A percentile compares a stretch with the other conserved stretches of the same genome.
Conservation (phyloP, 2,888 invertebrate genomes). For the Callyntrura sp. region DNA sequence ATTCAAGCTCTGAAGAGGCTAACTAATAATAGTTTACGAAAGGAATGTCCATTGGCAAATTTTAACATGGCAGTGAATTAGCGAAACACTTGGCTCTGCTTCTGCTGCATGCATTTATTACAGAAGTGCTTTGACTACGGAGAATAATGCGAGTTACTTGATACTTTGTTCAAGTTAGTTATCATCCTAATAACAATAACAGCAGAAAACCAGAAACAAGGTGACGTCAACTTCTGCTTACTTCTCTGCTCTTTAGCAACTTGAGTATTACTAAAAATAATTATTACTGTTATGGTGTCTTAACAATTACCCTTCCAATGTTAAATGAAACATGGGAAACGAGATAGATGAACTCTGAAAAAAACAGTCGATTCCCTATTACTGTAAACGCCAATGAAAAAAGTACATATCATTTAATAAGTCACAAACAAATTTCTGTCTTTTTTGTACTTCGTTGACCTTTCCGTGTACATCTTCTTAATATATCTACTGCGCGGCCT, state of each 20-base stretch:
- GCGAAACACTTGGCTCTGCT: too few relatives aligned
- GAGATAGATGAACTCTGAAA: background rate
- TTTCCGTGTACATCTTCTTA: background rate
- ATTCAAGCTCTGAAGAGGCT: background rate
- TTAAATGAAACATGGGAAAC: background rate
- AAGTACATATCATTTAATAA: background rate
- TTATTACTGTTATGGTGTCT: background rate
- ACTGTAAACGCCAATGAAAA: background rate
- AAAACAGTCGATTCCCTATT: background rate
- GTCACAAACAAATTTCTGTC: background rate
- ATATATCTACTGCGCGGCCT: background rate
- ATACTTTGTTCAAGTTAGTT: background rate
- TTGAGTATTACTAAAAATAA: conserved; percentile 1
- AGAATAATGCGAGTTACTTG: background rate
- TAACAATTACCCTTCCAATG: background rate
- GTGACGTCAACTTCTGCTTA: conserved; percentile 19
- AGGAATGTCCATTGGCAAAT: background rate
- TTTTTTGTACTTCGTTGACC: conserved; percentile 12
- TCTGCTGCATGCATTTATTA: background rate
- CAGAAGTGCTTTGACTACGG: background rate
- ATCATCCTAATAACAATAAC: background rate
- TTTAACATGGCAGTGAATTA: background rate
- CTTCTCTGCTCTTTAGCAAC: background rate
- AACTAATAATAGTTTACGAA: conserved; percentile 5
- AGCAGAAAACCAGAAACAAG: conserved; percentile 29